Percentiles rank a stretch among this genome's conserved stretches.
Conservation (phyloP, 2,113 vertebrate species). For the Gadus macrocephalus region DNA sequence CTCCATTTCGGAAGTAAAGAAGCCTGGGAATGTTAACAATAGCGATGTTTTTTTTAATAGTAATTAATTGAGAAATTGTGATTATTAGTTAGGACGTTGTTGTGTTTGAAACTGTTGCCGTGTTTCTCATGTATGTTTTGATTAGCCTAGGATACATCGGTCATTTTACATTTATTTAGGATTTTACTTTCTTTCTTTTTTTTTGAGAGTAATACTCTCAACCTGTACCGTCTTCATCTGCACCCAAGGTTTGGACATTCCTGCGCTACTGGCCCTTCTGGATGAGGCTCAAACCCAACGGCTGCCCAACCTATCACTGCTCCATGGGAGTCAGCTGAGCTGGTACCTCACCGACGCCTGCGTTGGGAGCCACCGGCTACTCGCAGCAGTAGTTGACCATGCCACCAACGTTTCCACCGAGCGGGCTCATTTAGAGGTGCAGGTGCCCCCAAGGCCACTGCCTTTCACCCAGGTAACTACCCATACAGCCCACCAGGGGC, state of each 20-base stretch:
- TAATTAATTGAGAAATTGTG: too few species aligned
- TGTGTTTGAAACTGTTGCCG: too few species aligned
- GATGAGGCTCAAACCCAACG: slow-evolving; percentile 26
- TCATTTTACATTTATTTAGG: too few species aligned
- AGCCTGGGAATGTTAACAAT: too few species aligned
- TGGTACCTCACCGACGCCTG: slow-evolving; percentile 44
- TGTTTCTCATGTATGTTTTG: too few species aligned
- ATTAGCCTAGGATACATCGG: too few species aligned
- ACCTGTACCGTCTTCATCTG: not conserved
- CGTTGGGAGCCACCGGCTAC: slow-evolving; percentile 37
- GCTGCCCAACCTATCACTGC: slow-evolving; percentile 33
- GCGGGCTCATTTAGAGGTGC: slow-evolving; percentile 42
- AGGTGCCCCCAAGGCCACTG: slow-evolving; percentile 42
- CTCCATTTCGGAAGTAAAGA: too few species aligned
- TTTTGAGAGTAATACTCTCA: too few species aligned
- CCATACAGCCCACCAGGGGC: not conserved
- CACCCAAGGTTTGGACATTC: slow-evolving; percentile 33
- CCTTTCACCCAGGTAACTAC: slow-evolving; percentile 46
- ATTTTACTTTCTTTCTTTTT: too few species aligned
- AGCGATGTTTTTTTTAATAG: too few species aligned
- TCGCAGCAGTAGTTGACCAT: slow-evolving; percentile 44
- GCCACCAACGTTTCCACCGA: not conserved
- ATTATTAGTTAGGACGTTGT: too few species aligned
- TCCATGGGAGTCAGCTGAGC: slow-evolving; percentile 37
- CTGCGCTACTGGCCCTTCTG: slow-evolving; percentile 28